These are phyloP conservation scores for Leucosticte australis DNA, from an alignment of 2,113 vertebrate species.

Conservation along the genomic window DNA sequence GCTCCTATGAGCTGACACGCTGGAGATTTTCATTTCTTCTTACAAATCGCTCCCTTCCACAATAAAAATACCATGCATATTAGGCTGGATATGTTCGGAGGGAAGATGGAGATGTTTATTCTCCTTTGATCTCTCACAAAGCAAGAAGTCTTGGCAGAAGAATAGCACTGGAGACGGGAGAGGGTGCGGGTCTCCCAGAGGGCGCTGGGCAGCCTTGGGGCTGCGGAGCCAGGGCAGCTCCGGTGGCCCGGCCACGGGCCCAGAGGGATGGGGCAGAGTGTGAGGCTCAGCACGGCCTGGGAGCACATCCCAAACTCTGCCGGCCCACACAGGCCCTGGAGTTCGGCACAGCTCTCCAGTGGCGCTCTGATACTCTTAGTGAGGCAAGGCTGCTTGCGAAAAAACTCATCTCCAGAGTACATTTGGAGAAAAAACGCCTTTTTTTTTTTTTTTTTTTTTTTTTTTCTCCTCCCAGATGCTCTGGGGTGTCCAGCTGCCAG, in stretches of 20 bases:
- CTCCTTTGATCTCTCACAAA: conserved; percentile 57
- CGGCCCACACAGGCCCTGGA: neutral
- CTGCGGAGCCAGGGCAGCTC: neutral
- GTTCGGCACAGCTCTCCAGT: neutral
- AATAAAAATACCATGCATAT: conserved; percentile 69
- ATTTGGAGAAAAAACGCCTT: neutral
- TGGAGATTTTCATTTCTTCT: conserved; percentile 80
- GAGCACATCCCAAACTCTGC: neutral
- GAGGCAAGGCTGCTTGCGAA: neutral
- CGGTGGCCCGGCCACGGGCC: neutral
- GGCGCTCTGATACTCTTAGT: neutral
- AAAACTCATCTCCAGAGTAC: neutral
- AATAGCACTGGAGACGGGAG: neutral
- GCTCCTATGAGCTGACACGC: conserved; percentile 71
- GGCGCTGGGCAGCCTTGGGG: neutral
- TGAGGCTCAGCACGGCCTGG: neutral
- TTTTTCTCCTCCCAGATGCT: neutral
- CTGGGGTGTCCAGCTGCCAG: neutral
- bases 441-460: fast-evolving
- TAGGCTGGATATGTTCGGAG: conserved; percentile 14
- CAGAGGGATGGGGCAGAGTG: neutral
- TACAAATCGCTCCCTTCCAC: conserved; percentile 74
- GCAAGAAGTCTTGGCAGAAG: neutral
- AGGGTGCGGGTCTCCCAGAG: neutral
- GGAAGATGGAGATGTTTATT: conserved; percentile 59